Evolutionary conservation across 2,797 vertebrate species (phyloP), one percentile per base, ranked within the genome.

Genomic region (Thalassophryne amazonica): DNA sequence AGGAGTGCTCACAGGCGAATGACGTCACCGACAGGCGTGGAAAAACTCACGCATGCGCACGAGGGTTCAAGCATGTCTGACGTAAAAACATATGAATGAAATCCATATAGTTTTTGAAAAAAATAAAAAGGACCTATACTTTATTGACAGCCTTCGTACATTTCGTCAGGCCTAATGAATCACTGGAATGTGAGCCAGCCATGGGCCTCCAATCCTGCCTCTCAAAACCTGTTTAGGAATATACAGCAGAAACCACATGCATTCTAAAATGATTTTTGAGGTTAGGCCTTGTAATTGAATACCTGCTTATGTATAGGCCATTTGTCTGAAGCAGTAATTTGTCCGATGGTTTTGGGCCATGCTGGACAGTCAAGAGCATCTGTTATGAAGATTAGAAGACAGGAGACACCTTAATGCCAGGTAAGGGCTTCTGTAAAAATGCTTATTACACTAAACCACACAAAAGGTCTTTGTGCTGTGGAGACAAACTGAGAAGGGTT

Each of bases 311-410:
- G 48, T 39, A 34, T 22, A 29, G 35, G 43, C 46, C 42, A 14
- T 58, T 58, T 49, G 39, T 53, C 56, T 54, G 22, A 43, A 58
- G 59, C 34, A 25, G 36, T 38, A 12, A 37, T 62, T 58, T 47
- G 47, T 27, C 13, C 35, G 64, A 60, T 51, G 41, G 40, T 50
- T 25, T 7, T 2, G 14, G 40, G 27, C 41, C 13, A 19, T 12
- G 40, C 25, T 4, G 38, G 64, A 68, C 32, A 59, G 47, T 38
- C 23, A 28, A 25, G 24, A 32, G 45, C 73, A 68, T 76, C 65
- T 81, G 74, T 50, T 76, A 43, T 41, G 38, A 50, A 40, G 49
- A 58, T 77, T 45, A 69, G 16, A 51, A 63, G 60, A 47, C 31
- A 50, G 56, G 3, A 14, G 60, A 76, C 39, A 69, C 50, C 40